phyloP scores from a whole-genome alignment of 2,888 invertebrate species.

The Hemithea aestivaria region DNA sequence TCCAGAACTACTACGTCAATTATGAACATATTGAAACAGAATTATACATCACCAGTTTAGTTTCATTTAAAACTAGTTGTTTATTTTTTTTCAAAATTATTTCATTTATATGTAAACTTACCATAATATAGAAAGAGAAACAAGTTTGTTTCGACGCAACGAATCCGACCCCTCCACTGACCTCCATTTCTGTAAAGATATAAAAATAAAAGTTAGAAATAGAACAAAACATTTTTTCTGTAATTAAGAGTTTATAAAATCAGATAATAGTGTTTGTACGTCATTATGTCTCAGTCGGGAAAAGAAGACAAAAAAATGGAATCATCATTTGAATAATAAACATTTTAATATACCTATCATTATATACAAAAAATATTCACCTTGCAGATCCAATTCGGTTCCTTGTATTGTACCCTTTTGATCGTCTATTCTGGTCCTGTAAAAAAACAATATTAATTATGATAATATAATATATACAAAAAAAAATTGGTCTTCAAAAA shows the following conservation, averaged over 20 bases:
- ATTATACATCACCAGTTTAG: too few species aligned
- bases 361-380: conserved; percentile 19
- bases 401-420: conserved; percentile 4
- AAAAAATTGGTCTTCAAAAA: not conserved
- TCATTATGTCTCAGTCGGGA: conserved; percentile 66
- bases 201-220: too few species aligned
- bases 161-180: conserved; percentile 8
- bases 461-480: not conserved
- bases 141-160: conserved; percentile 6
- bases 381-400: conserved; percentile 12
- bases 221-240: too few species aligned
- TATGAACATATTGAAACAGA: too few species aligned
- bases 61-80: too few species aligned
- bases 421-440: conserved; percentile 19
- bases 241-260: not conserved
- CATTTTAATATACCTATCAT: too few species aligned
- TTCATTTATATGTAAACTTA: too few species aligned
- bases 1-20: not conserved
- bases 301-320: conserved; percentile 66
- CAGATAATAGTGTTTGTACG: conserved; percentile 30
- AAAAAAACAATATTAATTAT: conserved; percentile 9
- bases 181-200: conserved; percentile 5
- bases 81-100: too few species aligned
- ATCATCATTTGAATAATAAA: conserved; percentile 17
- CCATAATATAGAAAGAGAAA: conserved; percentile 7